Evolutionary conservation across 2,113 vertebrate genomes (phyloP).

Genomic region (Otus sunia): DNA sequence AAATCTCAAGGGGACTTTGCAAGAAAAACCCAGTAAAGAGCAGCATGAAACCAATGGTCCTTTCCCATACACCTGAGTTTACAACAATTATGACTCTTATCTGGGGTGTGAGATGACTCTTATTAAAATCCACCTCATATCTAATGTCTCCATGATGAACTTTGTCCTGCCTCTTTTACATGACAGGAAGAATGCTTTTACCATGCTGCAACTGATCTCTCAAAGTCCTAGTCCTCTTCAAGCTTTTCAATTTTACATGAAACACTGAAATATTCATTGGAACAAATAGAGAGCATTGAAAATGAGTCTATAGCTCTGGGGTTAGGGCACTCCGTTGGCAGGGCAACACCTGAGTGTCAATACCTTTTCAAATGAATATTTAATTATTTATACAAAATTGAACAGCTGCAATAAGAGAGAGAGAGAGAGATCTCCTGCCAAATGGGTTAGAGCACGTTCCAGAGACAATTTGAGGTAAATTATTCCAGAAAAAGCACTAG

Average conservation of each 20-base stretch:
- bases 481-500: not conserved
- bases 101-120: not conserved
- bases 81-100: not conserved
- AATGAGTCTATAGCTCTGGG: not conserved
- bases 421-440: not conserved
- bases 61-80: not conserved
- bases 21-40: not conserved
- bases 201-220: not conserved
- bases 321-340: not conserved
- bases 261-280: slow-evolving; percentile 34
- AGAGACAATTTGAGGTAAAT: not conserved
- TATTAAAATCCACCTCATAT: not conserved
- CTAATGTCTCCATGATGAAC: not conserved
- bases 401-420: not conserved
- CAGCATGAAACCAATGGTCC: not conserved
- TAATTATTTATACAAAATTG: slow-evolving; percentile 25
- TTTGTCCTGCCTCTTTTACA: not conserved
- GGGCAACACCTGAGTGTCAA: not conserved
- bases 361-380: slow-evolving; percentile 3
- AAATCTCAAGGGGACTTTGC: not conserved
- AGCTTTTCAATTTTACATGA: not conserved
- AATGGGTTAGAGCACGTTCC: not conserved
- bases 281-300: not conserved
- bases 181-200: not conserved
- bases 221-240: not conserved